Conservation (phyloP, 2,797 vertebrate species). For the Pangasius larnaudii region DNA sequence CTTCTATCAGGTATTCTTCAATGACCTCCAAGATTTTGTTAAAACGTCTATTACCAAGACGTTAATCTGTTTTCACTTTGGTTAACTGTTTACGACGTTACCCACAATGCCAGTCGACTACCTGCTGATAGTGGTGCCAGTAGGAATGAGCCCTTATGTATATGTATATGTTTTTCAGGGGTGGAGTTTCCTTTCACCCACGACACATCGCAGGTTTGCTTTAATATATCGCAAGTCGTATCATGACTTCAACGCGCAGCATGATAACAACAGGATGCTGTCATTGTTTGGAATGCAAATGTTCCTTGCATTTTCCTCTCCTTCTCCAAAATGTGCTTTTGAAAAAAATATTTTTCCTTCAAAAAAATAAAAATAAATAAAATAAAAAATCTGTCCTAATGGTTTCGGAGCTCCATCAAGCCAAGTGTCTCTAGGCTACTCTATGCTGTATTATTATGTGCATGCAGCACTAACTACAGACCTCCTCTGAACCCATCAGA, state of each 20-base stretch:
- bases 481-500: conserved; percentile 41
- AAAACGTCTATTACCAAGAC: neutral
- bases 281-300: neutral
- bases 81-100: neutral
- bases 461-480: conserved; percentile 44
- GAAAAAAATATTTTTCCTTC: conserved; percentile 60
- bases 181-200: neutral
- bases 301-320: neutral
- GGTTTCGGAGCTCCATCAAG: conserved; percentile 65
- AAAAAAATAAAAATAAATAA: neutral
- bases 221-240: neutral
- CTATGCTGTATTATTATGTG: conserved; percentile 20
- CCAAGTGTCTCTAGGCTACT: conserved; percentile 61
- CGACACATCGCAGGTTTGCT: neutral
- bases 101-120: neutral
- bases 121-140: neutral
- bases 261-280: neutral
- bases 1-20: neutral
- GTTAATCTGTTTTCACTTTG: neutral
- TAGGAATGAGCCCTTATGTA: neutral
- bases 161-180: too few relatives aligned
- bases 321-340: neutral
- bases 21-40: neutral
- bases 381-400: conserved; percentile 53
- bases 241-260: neutral